These are phyloP conservation scores for Microdon myrmicae DNA, from an alignment of 2,888 invertebrate genomes.

Conservation along the genomic window DNA sequence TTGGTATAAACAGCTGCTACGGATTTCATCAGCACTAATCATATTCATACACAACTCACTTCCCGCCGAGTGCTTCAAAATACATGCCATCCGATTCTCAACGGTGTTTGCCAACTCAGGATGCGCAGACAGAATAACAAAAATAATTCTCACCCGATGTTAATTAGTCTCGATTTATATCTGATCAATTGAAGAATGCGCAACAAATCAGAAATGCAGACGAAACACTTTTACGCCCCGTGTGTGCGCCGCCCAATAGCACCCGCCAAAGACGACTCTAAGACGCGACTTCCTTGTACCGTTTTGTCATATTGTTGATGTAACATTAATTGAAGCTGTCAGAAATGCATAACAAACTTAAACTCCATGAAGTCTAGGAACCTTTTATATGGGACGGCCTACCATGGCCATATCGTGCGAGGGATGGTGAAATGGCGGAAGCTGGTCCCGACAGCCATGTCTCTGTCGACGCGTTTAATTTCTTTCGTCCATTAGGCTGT, in stretches of 20 bases:
- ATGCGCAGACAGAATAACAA: background rate
- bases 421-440: constrained; percentile 48
- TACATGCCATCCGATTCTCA: too few relatives aligned
- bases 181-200: constrained; percentile 48
- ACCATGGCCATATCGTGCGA: too few relatives aligned
- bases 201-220: constrained; percentile 41
- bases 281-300: constrained; percentile 40
- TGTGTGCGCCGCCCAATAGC: too few relatives aligned
- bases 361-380: constrained; percentile 46
- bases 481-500: constrained; percentile 37
- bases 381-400: constrained; percentile 42
- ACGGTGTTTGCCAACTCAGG: too few relatives aligned
- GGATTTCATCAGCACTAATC: too few relatives aligned
- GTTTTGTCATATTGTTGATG: constrained; percentile 52
- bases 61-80: too few relatives aligned
- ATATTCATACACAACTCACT: too few relatives aligned
- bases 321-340: constrained; percentile 52
- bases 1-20: too few relatives aligned
- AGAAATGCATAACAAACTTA: constrained; percentile 45
- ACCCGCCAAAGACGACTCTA: too few relatives aligned
- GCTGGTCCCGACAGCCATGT: constrained; percentile 45
- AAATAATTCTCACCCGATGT: constrained; percentile 44
- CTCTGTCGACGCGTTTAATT: constrained; percentile 48
- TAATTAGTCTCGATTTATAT: constrained; percentile 50
- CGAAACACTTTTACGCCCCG: constrained; percentile 7